These are phyloP conservation scores for Myiothlypis coronata DNA, from an alignment of 2,797 vertebrate species.

Conservation along the genomic window DNA sequence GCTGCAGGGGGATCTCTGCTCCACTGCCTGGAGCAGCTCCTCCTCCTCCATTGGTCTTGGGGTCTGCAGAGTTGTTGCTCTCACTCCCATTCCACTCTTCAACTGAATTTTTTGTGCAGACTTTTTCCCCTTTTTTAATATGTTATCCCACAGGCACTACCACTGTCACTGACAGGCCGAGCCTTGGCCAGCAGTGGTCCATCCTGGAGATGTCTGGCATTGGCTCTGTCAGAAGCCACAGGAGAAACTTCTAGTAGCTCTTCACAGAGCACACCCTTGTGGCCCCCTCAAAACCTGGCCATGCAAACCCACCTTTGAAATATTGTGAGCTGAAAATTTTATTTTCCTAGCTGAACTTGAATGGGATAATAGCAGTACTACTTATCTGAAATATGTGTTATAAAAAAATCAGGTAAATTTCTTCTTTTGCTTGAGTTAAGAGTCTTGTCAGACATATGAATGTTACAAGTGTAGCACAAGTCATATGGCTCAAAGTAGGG, in stretches of 20 bases:
- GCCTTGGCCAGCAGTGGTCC: background rate
- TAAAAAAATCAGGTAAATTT: background rate
- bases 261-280: background rate
- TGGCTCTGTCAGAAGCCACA: background rate
- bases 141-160: background rate
- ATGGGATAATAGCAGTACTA: background rate
- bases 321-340: background rate
- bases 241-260: background rate
- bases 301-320: background rate
- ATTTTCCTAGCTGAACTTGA: background rate
- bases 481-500: background rate
- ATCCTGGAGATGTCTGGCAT: background rate
- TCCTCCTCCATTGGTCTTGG: background rate
- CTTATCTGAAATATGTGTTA: background rate
- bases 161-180: rapidly evolving
- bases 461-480: background rate
- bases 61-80: background rate
- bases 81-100: background rate
- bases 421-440: background rate
- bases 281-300: background rate
- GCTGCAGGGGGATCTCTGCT: background rate
- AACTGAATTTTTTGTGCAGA: background rate
- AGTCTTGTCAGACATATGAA: background rate
- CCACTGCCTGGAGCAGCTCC: rapidly evolving
- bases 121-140: background rate